A percentile compares a stretch with the other conserved stretches of the same genome.
Evolutionary conservation across 2,113 vertebrate species (phyloP).

Genomic region (Aegithalos caudatus): DNA sequence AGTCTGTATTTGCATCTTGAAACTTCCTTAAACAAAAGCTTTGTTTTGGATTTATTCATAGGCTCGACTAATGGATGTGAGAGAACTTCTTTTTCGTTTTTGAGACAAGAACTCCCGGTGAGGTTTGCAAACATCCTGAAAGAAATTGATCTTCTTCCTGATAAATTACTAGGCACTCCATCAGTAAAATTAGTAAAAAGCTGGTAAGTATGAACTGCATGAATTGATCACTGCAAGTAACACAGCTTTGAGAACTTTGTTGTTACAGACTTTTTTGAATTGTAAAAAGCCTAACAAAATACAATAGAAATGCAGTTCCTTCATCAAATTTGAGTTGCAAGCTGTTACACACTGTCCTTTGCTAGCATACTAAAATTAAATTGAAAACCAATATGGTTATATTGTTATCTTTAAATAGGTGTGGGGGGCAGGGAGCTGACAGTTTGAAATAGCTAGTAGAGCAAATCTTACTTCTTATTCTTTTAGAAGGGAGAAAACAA

Average conservation of each 20-base stretch:
- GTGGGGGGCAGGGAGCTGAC: accelerated
- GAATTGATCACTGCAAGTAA: not conserved
- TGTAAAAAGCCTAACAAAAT: not conserved
- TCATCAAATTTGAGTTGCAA: not conserved
- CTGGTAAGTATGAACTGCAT: constrained; percentile 80
- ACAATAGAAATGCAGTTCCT: not conserved
- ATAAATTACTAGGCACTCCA: constrained; percentile 84
- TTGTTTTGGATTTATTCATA: constrained; percentile 49
- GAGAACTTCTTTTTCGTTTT: constrained; percentile 93
- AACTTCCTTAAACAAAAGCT: not conserved
- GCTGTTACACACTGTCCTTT: not conserved
- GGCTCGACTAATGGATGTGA: constrained; percentile 94
- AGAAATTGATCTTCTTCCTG: constrained; percentile 94
- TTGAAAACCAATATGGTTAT: not conserved
- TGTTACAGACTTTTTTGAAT: not conserved
- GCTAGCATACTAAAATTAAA: not conserved
- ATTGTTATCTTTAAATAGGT: not conserved
- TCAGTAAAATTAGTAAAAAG: constrained; percentile 90
- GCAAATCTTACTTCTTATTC: not conserved
- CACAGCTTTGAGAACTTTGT: not conserved
- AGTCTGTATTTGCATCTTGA: not conserved
- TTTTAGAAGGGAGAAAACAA: not conserved
- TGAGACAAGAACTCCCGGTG: constrained; percentile 95
- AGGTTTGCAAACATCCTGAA: constrained; percentile 95
- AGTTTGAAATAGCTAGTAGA: not conserved